phyloP scores from a whole-genome alignment of 2,797 vertebrate species.

The Trachops cirrhosus region DNA sequence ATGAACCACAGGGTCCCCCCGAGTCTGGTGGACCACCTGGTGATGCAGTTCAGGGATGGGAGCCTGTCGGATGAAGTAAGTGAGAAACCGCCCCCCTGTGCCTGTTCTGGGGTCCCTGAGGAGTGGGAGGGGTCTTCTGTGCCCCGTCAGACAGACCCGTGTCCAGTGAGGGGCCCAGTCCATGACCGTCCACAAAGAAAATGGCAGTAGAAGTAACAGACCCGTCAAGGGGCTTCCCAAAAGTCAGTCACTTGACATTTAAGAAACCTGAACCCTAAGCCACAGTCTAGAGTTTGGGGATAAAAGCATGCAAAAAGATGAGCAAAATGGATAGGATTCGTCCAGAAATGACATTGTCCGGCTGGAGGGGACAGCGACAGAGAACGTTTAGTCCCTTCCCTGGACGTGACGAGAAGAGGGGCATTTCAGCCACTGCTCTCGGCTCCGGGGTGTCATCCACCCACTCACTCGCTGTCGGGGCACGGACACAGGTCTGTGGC shows the following conservation, averaged over 20 bases:
- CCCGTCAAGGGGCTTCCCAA: neutral
- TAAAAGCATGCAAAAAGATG: neutral
- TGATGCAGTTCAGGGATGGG: constrained; percentile 49
- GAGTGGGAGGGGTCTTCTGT: too few species aligned
- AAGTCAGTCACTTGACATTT: neutral
- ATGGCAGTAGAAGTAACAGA: neutral
- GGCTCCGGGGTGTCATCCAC: too few species aligned
- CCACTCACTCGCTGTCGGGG: too few species aligned
- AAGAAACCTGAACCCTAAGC: neutral
- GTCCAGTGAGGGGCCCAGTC: neutral
- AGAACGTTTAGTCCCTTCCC: neutral
- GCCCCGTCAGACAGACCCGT: neutral
- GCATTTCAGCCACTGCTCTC: too few species aligned
- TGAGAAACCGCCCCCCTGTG: neutral
- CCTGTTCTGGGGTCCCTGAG: neutral
- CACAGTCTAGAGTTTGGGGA: neutral
- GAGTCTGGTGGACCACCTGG: constrained; percentile 69
- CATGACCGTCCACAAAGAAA: neutral
- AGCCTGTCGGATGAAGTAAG: constrained; percentile 77
- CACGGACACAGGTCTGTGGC: neutral
- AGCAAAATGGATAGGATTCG: neutral
- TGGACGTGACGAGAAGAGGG: too few species aligned
- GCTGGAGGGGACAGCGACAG: too few species aligned
- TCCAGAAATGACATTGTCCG: too few species aligned
- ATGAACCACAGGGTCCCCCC: constrained; percentile 75